Conservation (phyloP, 92 coral and sea anemone genomes). For the Virgularia gustaviana region DNA sequence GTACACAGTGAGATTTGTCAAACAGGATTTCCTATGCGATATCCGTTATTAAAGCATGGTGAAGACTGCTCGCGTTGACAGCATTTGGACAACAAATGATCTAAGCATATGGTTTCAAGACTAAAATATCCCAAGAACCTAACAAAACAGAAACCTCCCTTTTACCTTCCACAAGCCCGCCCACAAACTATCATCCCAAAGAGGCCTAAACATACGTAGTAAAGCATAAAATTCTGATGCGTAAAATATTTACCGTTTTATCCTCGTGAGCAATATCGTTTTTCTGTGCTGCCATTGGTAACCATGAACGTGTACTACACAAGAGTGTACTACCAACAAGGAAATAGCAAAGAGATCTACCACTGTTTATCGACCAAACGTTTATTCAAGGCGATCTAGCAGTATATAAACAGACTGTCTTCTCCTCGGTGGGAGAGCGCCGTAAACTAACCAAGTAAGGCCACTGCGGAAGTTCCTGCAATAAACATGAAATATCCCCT, state of each 20-base stretch:
- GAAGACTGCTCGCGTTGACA: no score
- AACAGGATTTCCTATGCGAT: not conserved
- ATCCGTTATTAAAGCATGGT: no score
- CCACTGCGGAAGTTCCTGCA: conserved; percentile 15
- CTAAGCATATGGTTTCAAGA: not conserved
- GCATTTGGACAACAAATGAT: no score
- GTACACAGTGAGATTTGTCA: no score
- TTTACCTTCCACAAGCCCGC: not conserved
- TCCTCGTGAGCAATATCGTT: conserved; percentile 34
- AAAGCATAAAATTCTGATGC: not conserved
- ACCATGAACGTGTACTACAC: not conserved
- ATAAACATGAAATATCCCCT: not conserved
- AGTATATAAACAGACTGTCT: not conserved
- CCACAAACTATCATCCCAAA: not conserved
- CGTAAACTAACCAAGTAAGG: not conserved
- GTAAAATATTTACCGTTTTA: no score
- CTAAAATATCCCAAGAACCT: not conserved
- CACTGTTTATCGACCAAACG: conserved; percentile 8
- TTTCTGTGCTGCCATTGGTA: conserved; percentile 27
- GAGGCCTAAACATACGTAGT: not conserved
- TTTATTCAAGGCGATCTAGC: not conserved
- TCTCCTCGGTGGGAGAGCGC: conserved; percentile 10
- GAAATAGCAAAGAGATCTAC: not conserved
- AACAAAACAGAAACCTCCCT: not conserved
- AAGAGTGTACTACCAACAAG: not conserved